Evolutionary conservation across 2,113 vertebrate species (phyloP), one percentile per base, ranked within the genome.

Genomic region (Hippolais icterina): DNA sequence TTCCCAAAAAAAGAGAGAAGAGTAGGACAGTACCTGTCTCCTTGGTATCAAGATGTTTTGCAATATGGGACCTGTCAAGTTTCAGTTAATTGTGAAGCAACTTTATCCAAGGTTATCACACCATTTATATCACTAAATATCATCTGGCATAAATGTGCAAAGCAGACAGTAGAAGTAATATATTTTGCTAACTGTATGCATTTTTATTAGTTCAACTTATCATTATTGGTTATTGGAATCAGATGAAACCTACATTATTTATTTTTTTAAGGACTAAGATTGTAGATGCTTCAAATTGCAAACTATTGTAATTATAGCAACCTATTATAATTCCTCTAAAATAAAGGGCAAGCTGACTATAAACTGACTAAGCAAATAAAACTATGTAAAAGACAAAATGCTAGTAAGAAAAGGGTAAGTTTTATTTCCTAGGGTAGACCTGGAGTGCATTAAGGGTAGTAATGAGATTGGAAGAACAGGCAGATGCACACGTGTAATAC

Each of bases 351-450:
- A 91, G 56, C 57, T 80, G 47, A 86, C 79, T 87, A 90, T 96
- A 97, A 97, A 96, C 41, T 70, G 16, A 93, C 22, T 47, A 75
- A 91, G 60, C 18, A 97, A 97, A 96, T 86, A 64, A 82, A 95
- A 89, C n/a, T 74, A 75, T 76, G 54, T 93, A 97, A 95, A 96
- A 72, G 56, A 47, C 65, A 95, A 69, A 90, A 50, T 53, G 52
- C 69, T 91, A 63, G 84, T 54, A 90, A 93, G 76, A 91, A 97
- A 94, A 94, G 29, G 70, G 49, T 87, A 57, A 59, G 50, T 95
- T 95, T 96, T 95, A 96, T 84, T 94, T 93, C 31, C 25, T 83
- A 84, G 25, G 64, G 65, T 87, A 81, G 85, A 56, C 76, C 65
- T 70, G 31, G 33, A 94, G 87, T 96, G 76, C 61, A 83, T 92